Evolutionary conservation across 2,797 vertebrate species (phyloP).

Genomic region (Rousettus madagascariensis): DNA sequence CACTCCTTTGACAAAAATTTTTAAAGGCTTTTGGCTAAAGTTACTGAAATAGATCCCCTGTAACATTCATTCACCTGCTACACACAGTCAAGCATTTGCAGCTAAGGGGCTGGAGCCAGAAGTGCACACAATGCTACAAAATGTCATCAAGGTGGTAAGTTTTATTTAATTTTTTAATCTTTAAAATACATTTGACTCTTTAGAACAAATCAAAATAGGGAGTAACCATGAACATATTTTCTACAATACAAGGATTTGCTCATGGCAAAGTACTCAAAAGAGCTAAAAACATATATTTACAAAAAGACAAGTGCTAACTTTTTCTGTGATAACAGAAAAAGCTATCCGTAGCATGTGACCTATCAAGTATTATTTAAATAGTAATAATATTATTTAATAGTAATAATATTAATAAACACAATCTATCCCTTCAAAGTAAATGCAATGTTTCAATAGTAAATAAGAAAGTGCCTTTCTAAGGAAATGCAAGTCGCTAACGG

Average conservation of each 20-base stretch:
- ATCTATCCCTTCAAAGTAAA: neutral
- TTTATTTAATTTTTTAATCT: neutral
- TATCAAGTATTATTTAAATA: conserved; percentile 8
- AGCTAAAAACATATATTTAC: neutral
- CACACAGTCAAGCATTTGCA: neutral
- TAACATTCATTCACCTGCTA: neutral
- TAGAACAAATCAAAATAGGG: neutral
- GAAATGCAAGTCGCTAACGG: neutral
- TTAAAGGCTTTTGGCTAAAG: neutral
- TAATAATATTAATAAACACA: neutral
- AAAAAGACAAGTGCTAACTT: neutral
- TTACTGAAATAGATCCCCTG: neutral
- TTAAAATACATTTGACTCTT: neutral
- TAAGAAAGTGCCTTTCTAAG: neutral
- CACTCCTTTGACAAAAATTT: neutral
- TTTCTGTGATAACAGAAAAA: neutral
- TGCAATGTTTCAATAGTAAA: neutral
- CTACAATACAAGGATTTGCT: neutral
- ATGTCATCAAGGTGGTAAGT: neutral
- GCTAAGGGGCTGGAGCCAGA: neutral
- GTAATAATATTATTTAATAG: neutral
- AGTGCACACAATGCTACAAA: neutral
- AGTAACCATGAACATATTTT: neutral
- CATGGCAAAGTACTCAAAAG: neutral
- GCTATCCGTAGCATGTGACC: neutral